phyloP scores from a whole-genome alignment of 2,113 vertebrate species.

The Corythoichthys intestinalis region DNA sequence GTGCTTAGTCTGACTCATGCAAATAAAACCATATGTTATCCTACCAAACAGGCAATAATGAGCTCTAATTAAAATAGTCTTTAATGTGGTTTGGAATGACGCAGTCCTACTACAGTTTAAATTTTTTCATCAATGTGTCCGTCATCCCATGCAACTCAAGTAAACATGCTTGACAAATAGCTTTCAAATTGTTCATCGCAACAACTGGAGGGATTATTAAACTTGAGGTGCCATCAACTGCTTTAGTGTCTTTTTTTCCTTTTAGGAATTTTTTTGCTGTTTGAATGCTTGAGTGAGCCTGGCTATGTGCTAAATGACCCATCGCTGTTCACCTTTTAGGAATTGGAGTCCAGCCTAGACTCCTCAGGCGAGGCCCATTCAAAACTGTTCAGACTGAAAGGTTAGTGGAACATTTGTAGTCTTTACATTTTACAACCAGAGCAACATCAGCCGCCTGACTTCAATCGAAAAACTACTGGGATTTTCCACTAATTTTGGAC shows the following conservation, averaged over 20 bases:
- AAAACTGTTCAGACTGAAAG: slow-evolving; percentile 21
- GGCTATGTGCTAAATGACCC: slow-evolving; percentile 20
- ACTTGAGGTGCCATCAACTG: slow-evolving; percentile 20
- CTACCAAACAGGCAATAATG: slow-evolving; percentile 32
- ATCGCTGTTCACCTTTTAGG: slow-evolving; percentile 36
- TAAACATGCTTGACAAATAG: slow-evolving; percentile 15
- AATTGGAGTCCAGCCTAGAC: slow-evolving; percentile 18
- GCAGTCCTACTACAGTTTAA: not conserved
- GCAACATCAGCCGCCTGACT: too few relatives aligned
- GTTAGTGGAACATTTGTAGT: not conserved
- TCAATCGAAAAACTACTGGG: too few relatives aligned
- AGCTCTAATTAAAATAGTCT: slow-evolving; percentile 29
- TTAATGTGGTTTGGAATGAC: slow-evolving; percentile 22
- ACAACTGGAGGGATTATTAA: slow-evolving; percentile 27
- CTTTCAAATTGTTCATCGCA: slow-evolving; percentile 35
- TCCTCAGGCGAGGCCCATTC: not conserved
- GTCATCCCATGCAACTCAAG: slow-evolving; percentile 17
- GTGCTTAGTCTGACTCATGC: slow-evolving; percentile 17
- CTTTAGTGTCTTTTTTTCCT: slow-evolving; percentile 32
- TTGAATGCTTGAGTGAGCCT: slow-evolving; percentile 34
- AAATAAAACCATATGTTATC: slow-evolving; percentile 46
- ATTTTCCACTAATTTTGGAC: too few relatives aligned
- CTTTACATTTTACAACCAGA: not conserved
- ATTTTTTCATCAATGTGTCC: not conserved
- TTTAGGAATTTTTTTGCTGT: slow-evolving; percentile 26